Evolutionary conservation across 2,888 invertebrate species (phyloP), one percentile per base, ranked within the genome.

Genomic region (Parelbella ahira): DNA sequence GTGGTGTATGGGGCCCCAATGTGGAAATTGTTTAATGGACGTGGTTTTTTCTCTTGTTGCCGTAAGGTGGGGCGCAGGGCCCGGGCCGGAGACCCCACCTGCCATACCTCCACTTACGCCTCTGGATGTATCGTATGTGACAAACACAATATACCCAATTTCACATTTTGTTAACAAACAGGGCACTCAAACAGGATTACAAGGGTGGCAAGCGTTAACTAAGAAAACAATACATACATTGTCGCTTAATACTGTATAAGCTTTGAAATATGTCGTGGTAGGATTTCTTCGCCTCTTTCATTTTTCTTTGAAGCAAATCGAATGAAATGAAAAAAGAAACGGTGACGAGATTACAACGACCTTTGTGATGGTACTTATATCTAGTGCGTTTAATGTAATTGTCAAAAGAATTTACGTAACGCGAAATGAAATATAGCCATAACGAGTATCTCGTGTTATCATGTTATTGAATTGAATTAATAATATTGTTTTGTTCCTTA

Each of bases 81-180:
- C 84, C 87, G 71, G 84, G 88, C 74, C 81, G 88, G 54, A 72
- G 88, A 71, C 88, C 88, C 78, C 88, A 88, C 78, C 86, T 88
- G 87, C 88, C 88, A 69, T 88, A 86, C 70, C 87, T 88, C 79
- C 88, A 88, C 86, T 88, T 88, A 80, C 88, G 88, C 80, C 83
- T 88, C 82, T 88, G 88, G 88, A 88, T 88, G 88, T 87, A 88
- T 86, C 88, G 88, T 88, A 88, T 78, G 88, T 88, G 68, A 64
- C 63, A 67, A 15, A 15, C 4, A 15, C 60, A 61, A n/a, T 56
- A 60, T 62, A 53, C 50, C 56, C 52, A 54, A 50, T 51, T 45
- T 52, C 48, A 57, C 58, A 58, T 53, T 53, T 58, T 65, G 70
- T 67, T 73, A 67, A 70, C 65, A 67, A 69, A 73, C 70, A 72